phyloP scores from a whole-genome alignment of 2,888 invertebrate genomes.

The Hemistola chrysoprasaria region DNA sequence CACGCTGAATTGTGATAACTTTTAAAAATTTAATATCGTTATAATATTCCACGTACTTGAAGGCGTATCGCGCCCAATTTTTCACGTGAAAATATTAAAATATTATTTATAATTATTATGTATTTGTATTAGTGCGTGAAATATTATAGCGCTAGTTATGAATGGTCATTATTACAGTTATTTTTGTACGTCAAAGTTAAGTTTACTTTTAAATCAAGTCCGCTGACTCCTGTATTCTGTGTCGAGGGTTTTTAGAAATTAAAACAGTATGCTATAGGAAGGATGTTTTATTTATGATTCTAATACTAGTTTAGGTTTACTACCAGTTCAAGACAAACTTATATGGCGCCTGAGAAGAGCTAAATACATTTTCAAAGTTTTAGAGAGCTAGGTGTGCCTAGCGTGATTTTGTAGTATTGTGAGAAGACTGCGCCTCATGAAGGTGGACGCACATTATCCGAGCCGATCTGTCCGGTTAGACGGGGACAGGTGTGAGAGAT shows the following conservation, averaged over 20 bases:
- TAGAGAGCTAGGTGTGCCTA: no score
- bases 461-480: no score
- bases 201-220: slow-evolving; percentile 75
- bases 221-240: slow-evolving; percentile 79
- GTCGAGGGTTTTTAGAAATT: slow-evolving; percentile 81
- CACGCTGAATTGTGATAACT: slow-evolving; percentile 55
- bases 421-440: no score
- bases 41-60: slow-evolving; percentile 43
- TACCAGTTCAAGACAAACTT: no score
- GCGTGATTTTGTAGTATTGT: no score
- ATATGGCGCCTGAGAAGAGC: no score
- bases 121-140: slow-evolving; percentile 32
- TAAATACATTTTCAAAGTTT: no score
- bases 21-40: slow-evolving; percentile 42
- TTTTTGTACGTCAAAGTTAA: slow-evolving; percentile 72
- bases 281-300: slow-evolving; percentile 72
- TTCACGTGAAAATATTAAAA: not conserved
- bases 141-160: slow-evolving; percentile 36
- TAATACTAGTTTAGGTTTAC: no score
- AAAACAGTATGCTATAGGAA: slow-evolving; percentile 79
- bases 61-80: slow-evolving; percentile 3
- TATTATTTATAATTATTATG: slow-evolving; percentile 16
- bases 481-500: no score
- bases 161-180: slow-evolving; percentile 55
- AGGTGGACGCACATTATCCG: no score